Percentiles rank a stretch among this genome's conserved stretches.
phyloP scores from a whole-genome alignment of 2,888 invertebrate species.

The Lottia gigantea region DNA sequence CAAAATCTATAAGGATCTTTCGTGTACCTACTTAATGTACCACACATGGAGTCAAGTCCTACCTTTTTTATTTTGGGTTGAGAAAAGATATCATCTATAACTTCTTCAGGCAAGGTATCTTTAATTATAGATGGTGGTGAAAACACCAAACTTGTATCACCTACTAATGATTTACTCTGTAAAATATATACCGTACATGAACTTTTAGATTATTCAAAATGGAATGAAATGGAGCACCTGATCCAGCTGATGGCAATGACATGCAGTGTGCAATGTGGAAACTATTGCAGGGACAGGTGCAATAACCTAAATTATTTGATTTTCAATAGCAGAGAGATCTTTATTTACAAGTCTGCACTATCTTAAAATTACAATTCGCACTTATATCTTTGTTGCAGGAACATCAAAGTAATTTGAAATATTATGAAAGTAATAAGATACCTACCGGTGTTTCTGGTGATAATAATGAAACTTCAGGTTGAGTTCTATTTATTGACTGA shows the following conservation, averaged over 20 bases:
- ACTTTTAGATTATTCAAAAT: conserved; percentile 61
- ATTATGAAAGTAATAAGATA: conserved; percentile 6
- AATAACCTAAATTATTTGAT: too few species aligned
- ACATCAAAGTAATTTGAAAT: too few species aligned
- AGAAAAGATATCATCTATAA: conserved; percentile 36
- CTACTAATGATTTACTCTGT: conserved; percentile 85
- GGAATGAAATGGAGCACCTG: too few species aligned
- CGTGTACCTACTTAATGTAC: too few species aligned
- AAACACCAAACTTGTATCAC: conserved; percentile 82
- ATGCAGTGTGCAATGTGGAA: background rate
- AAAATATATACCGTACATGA: too few species aligned
- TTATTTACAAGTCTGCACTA: too few species aligned
- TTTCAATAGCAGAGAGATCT: too few species aligned
- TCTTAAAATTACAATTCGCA: too few species aligned
- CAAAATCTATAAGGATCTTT: too few species aligned
- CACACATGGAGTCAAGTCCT: background rate
- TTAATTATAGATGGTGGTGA: conserved; percentile 90
- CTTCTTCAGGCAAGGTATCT: conserved; percentile 78
- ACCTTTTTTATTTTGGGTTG: conserved; percentile 1
- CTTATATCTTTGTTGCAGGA: too few species aligned
- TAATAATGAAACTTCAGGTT: conserved; percentile 42
- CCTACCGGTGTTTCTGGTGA: conserved; percentile 68
- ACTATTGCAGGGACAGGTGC: too few species aligned
- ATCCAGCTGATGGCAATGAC: background rate
- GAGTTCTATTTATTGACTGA: conserved; percentile 69